Evolutionary conservation across 2,113 vertebrate species (phyloP).

Genomic region (Myotis brandtii): DNA sequence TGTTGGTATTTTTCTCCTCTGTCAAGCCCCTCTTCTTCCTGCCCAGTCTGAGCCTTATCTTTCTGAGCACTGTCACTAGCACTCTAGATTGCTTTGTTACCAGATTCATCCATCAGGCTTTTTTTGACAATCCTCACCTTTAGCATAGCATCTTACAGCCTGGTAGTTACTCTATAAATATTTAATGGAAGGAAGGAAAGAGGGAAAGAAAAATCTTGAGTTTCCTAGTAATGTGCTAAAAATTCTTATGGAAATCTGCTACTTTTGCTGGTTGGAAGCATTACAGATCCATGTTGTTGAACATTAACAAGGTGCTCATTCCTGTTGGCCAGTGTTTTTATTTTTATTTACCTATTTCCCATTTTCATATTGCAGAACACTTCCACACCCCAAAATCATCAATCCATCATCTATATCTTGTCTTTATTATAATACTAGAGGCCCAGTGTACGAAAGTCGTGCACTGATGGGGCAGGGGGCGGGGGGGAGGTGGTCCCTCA

Average conservation of each 20-base stretch:
- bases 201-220: background rate
- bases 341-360: background rate
- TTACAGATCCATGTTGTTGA: background rate
- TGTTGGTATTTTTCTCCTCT: background rate
- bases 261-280: background rate
- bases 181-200: background rate
- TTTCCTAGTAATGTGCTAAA: slow-evolving; percentile 1
- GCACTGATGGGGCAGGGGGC: no score
- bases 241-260: slow-evolving; percentile 3
- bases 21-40: background rate
- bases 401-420: background rate
- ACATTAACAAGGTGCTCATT: background rate
- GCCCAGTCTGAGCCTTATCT: background rate
- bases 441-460: no score
- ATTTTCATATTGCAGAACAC: background rate
- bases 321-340: background rate
- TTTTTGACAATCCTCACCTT: background rate
- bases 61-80: background rate
- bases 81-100: background rate
- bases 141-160: background rate
- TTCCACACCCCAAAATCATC: background rate
- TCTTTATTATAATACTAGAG: background rate
- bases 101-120: background rate
- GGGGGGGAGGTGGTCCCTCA: no score
- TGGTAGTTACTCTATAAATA: background rate